Base-by-base conservation (phyloP, 2,888 invertebrate genomes). In the Drosophila neotestacea region DNA sequence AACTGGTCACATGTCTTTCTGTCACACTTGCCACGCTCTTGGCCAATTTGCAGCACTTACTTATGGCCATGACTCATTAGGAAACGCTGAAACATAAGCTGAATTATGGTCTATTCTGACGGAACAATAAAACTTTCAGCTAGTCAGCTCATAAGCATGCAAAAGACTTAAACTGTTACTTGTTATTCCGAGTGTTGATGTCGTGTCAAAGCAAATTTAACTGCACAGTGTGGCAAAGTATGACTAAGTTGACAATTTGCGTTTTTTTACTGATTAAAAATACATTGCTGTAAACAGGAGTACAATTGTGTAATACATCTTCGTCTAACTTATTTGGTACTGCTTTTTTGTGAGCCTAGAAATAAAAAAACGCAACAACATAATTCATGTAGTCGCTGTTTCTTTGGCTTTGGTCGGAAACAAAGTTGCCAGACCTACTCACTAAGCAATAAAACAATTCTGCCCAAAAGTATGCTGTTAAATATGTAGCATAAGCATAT, bases 401-500 rank as follows among this genome's bases (percentile, higher is more conserved):
- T 28, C 44, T 36, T 46, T 32, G 30, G 10, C 9, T 34, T 44
- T 54, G 50, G 46, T 1, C 39, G n/a, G 39, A 28, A 36, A 44
- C 59, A 74, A 55, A 70, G 48, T 74, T 55, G 36, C 44, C 27
- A 54, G 54, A 68, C 42, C 39, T 36, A 32, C 46, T 76, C 22
- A 56, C 58, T 60, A 50, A 44, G 55, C 64, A 71, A 70, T 78
- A 83, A 83, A 85, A 72, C 66, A 68, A 51, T 52, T 62, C 63
- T 32, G 27, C 51, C 41, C 50, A 36, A 56, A 60, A 81, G 68
- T 63, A 38, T 50, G 63, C 70, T 41, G 68, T 65, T 72, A 70
- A 77, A 77, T 73, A 64, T 69, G 60, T 58, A 28, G 54, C 51
- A 50, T 61, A 59, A 28, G 56, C 48, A 50, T 61, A 59, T 50